Percentiles rank a stretch among this genome's conserved stretches.
Conservation (phyloP, 2,888 invertebrate genomes). For the Athripsodes cinereus region DNA sequence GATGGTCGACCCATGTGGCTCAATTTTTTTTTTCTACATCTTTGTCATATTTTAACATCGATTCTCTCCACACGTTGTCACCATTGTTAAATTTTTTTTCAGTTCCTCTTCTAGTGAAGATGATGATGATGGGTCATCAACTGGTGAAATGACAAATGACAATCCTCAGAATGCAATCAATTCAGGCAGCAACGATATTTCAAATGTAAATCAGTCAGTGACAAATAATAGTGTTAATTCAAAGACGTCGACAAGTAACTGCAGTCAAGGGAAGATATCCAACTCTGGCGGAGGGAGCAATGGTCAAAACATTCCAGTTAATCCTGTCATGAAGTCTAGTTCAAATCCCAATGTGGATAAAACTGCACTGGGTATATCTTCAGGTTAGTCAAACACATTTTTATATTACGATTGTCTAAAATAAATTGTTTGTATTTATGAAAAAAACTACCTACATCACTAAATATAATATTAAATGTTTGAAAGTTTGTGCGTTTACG, state of each 20-base stretch:
- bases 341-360: conserved; percentile 49
- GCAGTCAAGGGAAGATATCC: conserved; percentile 11
- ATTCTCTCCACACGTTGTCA: no score
- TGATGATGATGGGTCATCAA: conserved; percentile 51
- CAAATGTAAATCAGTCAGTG: conserved; percentile 9
- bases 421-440: no score
- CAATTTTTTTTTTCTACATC: no score
- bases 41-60: no score
- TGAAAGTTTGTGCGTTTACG: no score
- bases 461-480: no score
- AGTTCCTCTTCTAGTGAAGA: conserved; percentile 69
- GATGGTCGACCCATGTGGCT: no score
- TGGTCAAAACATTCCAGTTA: conserved; percentile 41
- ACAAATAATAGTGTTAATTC: not conserved
- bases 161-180: conserved; percentile 24
- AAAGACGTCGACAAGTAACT: not conserved
- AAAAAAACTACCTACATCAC: no score
- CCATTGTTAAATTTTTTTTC: no score
- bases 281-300: conserved; percentile 28
- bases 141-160: conserved; percentile 45
- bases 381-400: no score
- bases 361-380: conserved; percentile 46
- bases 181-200: not conserved
- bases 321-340: conserved; percentile 48
- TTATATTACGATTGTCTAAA: no score